Percentiles rank a stretch among this genome's conserved stretches.
Conservation (phyloP, 2,888 invertebrate species). For the Laspeyria flexula region DNA sequence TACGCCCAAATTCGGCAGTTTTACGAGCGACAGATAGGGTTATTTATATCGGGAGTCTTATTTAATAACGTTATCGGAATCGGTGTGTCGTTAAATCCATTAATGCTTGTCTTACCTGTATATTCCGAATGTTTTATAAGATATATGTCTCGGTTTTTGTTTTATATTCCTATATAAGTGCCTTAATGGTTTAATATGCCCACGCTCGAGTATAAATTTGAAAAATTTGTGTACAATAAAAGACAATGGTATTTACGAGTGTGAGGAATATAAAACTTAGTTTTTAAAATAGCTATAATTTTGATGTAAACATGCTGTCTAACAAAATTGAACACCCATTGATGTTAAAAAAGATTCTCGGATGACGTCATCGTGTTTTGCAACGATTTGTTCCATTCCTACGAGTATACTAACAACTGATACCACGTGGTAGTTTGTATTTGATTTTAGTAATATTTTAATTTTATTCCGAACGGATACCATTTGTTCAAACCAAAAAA, state of each 20-base stretch:
- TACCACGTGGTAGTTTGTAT: too few relatives aligned
- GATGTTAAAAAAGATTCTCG: background rate
- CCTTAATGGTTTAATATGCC: constrained; percentile 35
- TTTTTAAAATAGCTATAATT: constrained; percentile 2
- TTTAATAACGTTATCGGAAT: constrained; percentile 76
- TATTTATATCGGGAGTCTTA: constrained; percentile 72
- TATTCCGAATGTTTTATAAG: constrained; percentile 56
- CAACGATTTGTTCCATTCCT: too few relatives aligned
- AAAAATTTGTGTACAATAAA: constrained; percentile 11
- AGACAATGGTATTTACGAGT: constrained; percentile 13
- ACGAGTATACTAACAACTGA: too few relatives aligned
- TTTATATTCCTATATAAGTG: constrained; percentile 38
- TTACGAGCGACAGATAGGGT: constrained; percentile 68
- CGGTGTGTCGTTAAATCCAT: constrained; percentile 67
- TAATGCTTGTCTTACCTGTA: constrained; percentile 65
- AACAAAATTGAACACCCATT: background rate
- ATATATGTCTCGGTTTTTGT: constrained; percentile 46
- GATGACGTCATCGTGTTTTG: too few relatives aligned
- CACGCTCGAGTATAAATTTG: constrained; percentile 17
- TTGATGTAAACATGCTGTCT: background rate
- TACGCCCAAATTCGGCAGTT: constrained; percentile 65
- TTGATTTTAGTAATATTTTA: too few relatives aligned
- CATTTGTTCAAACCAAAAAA: too few relatives aligned
- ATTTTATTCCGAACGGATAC: too few relatives aligned
- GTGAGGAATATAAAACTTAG: background rate